phyloP scores from a whole-genome alignment of 2,888 invertebrate species.

The Tineola bisselliella region DNA sequence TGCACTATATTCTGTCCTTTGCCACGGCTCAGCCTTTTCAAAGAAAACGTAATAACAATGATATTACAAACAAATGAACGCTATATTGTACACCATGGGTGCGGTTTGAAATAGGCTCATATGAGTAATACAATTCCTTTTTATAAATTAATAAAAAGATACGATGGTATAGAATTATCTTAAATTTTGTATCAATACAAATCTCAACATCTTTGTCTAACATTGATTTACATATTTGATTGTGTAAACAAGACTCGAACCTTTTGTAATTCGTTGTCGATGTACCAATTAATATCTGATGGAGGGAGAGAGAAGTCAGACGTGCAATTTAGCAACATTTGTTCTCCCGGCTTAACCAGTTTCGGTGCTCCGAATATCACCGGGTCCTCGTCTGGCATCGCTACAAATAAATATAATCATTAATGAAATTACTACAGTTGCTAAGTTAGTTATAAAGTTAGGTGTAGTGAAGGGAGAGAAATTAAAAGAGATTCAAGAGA shows the following conservation, averaged over 20 bases:
- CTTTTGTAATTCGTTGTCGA: conserved; percentile 57
- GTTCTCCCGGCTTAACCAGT: conserved; percentile 54
- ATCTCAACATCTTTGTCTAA: background rate
- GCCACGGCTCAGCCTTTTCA: conserved; percentile 48
- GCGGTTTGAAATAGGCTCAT: too few relatives aligned
- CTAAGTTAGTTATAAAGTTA: background rate
- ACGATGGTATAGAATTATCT: background rate
- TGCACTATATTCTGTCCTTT: conserved; percentile 43
- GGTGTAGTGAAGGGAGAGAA: background rate
- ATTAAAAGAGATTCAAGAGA: background rate
- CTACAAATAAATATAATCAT: conserved; percentile 24
- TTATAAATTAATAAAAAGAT: too few relatives aligned
- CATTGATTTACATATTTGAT: background rate
- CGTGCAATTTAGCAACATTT: conserved; percentile 54
- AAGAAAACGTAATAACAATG: too few relatives aligned
- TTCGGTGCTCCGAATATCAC: conserved; percentile 52
- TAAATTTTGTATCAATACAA: too few relatives aligned
- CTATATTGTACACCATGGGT: too few relatives aligned
- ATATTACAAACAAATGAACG: background rate
- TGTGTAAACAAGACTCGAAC: conserved; percentile 26
- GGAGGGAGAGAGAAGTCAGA: conserved; percentile 57
- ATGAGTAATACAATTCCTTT: too few relatives aligned
- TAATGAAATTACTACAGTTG: background rate
- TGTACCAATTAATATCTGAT: conserved; percentile 61
- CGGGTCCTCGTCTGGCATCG: conserved; percentile 54